Evolutionary conservation across 2,113 vertebrate genomes (phyloP).

Genomic region (Motacilla tschutschensis): DNA sequence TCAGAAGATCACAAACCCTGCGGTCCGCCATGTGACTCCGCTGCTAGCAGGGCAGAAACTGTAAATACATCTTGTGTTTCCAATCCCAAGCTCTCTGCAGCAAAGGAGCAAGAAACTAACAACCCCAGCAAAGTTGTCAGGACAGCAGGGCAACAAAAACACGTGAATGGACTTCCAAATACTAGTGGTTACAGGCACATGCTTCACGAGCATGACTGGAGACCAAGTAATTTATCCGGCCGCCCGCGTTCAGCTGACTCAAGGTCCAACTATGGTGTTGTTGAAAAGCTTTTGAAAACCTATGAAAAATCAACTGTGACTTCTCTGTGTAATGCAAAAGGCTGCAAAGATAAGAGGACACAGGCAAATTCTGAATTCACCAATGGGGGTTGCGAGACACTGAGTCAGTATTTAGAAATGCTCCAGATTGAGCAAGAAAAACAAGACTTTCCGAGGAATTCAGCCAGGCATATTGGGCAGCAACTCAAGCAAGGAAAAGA

Average conservation of each 20-base stretch:
- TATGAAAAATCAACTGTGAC: constrained; percentile 77
- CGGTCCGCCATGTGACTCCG: constrained; percentile 7
- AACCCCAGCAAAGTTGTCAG: constrained; percentile 17
- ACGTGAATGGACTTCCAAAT: constrained; percentile 43
- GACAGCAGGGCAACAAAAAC: constrained; percentile 28
- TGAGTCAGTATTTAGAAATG: constrained; percentile 76
- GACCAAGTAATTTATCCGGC: constrained; percentile 86
- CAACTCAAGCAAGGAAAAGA: constrained; percentile 62
- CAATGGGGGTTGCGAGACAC: constrained; percentile 55
- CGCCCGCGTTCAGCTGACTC: constrained; percentile 90
- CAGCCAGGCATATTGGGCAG: constrained; percentile 45
- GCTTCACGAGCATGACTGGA: constrained; percentile 88
- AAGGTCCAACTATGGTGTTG: constrained; percentile 91
- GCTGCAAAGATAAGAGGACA: constrained; percentile 55
- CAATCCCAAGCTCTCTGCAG: not conserved
- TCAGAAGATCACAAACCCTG: constrained; percentile 49
- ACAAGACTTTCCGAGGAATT: constrained; percentile 66
- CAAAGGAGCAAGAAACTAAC: constrained; percentile 37
- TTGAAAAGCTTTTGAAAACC: constrained; percentile 90
- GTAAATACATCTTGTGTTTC: not conserved
- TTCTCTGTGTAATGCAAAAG: constrained; percentile 55
- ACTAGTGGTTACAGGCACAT: constrained; percentile 66
- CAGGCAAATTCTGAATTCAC: constrained; percentile 53
- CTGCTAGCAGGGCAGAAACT: constrained; percentile 13
- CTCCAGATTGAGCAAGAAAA: constrained; percentile 76